phyloP scores from a whole-genome alignment of 2,888 invertebrate species.

The Dorcus parallelipipedus region DNA sequence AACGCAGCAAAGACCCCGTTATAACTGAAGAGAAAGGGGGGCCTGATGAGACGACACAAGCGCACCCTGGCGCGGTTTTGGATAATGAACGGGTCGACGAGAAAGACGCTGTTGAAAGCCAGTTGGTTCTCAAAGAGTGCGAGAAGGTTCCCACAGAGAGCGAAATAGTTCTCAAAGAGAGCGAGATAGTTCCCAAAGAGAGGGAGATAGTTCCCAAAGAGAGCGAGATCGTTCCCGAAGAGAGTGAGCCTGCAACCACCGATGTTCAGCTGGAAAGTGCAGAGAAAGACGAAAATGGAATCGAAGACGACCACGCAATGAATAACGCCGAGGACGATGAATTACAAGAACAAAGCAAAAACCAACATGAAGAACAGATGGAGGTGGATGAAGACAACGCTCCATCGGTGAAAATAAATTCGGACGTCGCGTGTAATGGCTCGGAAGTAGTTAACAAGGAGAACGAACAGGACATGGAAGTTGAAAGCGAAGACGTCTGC shows the following conservation, averaged over 20 bases:
- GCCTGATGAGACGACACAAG: conserved; percentile 30
- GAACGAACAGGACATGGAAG: conserved; percentile 18
- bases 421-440: background rate
- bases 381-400: background rate
- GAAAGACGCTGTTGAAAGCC: no score
- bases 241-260: background rate
- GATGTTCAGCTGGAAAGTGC: background rate
- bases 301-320: background rate
- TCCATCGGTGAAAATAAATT: background rate
- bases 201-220: no score
- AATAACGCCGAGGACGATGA: background rate
- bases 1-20: background rate
- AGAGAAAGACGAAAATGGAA: background rate
- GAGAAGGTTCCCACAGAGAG: no score
- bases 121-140: no score
- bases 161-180: no score
- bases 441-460: conserved; percentile 9
- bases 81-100: no score
- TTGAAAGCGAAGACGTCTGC: conserved; percentile 25
- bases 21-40: conserved; percentile 32
- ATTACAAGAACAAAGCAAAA: background rate
- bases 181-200: no score
- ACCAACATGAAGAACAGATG: background rate
- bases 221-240: no score
- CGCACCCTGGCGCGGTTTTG: no score